Evolutionary conservation across 2,888 invertebrate genomes (phyloP), one percentile per base, ranked within the genome.

Genomic region (Ophraella communa): DNA sequence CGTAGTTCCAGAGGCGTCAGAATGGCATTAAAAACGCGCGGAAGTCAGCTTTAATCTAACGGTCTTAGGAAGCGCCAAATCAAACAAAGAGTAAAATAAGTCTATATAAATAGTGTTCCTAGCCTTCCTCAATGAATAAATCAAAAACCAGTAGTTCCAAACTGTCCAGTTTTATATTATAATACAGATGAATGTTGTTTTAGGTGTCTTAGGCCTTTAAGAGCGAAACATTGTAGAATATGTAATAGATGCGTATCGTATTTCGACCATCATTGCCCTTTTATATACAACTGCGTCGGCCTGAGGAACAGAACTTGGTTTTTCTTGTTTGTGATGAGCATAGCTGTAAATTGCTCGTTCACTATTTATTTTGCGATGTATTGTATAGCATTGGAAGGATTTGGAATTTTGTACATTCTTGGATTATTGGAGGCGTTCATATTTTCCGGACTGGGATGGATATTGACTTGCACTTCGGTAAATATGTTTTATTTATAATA

Each of bases 261-360:
- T 80, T 95, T 96, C 78, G 96, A 96, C 80, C 96, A 96, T 82
- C 96, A 96, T 80, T 96, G 96, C 79, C 96, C 96, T 0, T 96
- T 96, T 79, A 95, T 96, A 74, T 94, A 95, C 83, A 96, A 96
- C 80, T 96, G 96, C 80, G 94, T 96, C 17, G 96, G 96, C 1
- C 85, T 95, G 39, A 88, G 91, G 65, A 96, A 96, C 83, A 88
- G 96, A 76, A 93, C 94, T 86, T 96, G 95, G 95, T 96, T 96
- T 84, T 93, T 94, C 80, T 82, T 94, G 60, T 95, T 95, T 80
- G 93, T 95, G 1, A 88, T 93, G 85, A 92, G 93, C 75, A 90
- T 95, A 27, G 93, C 94, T 8, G 90, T 94, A 66, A 94, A 95
- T 82, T 94, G 94, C 80, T 91, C 93, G 0, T 89, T 94, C 72